Evolutionary conservation across 2,113 vertebrate genomes (phyloP).

Genomic region (Cervus canadensis): DNA sequence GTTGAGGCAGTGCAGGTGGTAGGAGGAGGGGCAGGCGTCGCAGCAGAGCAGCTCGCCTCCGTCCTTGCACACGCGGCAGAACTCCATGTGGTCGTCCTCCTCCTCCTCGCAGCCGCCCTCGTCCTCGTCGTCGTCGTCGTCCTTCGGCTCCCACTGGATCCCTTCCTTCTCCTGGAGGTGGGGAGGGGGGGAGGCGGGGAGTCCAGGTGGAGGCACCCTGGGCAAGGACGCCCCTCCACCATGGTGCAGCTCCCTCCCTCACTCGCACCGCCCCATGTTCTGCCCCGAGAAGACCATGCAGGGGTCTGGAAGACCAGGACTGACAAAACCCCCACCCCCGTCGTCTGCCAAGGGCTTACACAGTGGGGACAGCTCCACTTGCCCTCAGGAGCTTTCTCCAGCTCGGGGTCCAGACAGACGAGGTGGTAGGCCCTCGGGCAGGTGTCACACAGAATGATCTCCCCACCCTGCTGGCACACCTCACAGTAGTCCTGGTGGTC

Average conservation of each 20-base stretch:
- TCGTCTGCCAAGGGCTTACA: conserved; percentile 80
- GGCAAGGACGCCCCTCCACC: not conserved
- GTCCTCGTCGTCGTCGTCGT: conserved; percentile 92
- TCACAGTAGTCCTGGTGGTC: conserved; percentile 99
- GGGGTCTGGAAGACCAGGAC: not conserved
- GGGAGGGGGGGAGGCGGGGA: too few species aligned
- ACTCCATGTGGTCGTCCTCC: conserved; percentile 99
- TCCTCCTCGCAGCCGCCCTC: conserved; percentile 91
- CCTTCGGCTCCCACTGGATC: conserved; percentile 98
- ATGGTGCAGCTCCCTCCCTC: not conserved
- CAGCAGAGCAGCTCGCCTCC: conserved; percentile 94
- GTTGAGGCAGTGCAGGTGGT: conserved; percentile 83
- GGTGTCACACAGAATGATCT: conserved; percentile 98
- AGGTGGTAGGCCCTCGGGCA: conserved; percentile 97
- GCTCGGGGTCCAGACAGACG: conserved; percentile 96
- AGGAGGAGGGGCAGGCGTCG: conserved; percentile 92
- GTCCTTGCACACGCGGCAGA: conserved; percentile 97
- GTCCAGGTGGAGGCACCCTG: not conserved
- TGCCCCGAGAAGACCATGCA: not conserved
- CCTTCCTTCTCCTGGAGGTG: conserved; percentile 95
- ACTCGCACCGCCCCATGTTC: not conserved
- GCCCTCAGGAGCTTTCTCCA: conserved; percentile 97
- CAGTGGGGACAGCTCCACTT: conserved; percentile 99
- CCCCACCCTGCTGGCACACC: conserved; percentile 98
- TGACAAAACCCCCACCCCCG: not conserved